These are phyloP conservation scores for Campopleginae sp. DNA, from an alignment of 2,888 invertebrate genomes.

Conservation along the genomic window DNA sequence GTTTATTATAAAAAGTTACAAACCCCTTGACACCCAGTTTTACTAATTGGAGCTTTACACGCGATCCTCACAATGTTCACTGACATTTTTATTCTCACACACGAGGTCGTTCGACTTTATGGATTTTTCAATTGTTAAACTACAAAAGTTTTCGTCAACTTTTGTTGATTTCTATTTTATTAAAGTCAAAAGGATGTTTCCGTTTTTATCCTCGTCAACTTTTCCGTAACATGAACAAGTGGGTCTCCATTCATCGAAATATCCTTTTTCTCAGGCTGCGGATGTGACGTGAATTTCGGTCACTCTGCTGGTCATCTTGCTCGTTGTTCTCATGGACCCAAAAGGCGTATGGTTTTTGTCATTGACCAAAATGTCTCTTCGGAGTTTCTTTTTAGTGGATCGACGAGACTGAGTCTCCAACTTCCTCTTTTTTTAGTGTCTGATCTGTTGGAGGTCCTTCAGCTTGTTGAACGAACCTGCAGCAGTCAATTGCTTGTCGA, in stretches of 20 bases:
- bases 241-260: slow-evolving; percentile 43
- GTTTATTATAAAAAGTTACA: slow-evolving; percentile 41
- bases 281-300: slow-evolving; percentile 46
- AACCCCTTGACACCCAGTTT: slow-evolving; percentile 44
- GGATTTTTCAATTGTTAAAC: background rate
- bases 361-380: slow-evolving; percentile 28
- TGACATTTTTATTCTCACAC: slow-evolving; percentile 27
- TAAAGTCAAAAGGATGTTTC: slow-evolving; percentile 30
- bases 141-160: slow-evolving; percentile 6
- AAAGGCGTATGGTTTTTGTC: slow-evolving; percentile 49
- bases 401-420: background rate
- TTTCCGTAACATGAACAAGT: slow-evolving; percentile 38
- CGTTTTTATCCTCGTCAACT: background rate
- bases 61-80: slow-evolving; percentile 26
- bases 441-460: slow-evolving; percentile 29
- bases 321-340: slow-evolving; percentile 19
- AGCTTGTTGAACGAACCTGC: slow-evolving; percentile 15
- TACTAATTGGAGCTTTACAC: slow-evolving; percentile 54
- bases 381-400: slow-evolving; percentile 9
- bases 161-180: background rate
- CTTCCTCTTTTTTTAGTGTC: slow-evolving; percentile 19
- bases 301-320: slow-evolving; percentile 11
- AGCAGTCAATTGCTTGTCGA: slow-evolving; percentile 31
- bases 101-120: background rate
- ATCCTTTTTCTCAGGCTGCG: slow-evolving; percentile 43